phyloP scores from a whole-genome alignment of 2,113 vertebrate genomes.

The Cyanoramphus novaezelandiae region DNA sequence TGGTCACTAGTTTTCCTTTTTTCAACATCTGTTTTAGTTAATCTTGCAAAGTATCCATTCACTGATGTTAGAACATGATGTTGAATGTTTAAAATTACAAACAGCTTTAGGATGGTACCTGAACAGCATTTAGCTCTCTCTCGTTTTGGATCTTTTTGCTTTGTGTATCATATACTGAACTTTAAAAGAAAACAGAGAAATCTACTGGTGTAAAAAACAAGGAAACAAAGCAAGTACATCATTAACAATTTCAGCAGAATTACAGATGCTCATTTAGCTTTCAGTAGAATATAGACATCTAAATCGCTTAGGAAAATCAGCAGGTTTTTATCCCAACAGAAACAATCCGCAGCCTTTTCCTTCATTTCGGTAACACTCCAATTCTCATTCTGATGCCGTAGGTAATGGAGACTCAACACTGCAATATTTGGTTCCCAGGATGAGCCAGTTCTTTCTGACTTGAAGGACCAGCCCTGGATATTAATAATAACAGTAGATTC shows the following conservation, averaged over 20 bases:
- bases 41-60: neutral
- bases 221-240: neutral
- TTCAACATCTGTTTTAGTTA: conserved; percentile 31
- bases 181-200: neutral
- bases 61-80: neutral
- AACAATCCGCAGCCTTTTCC: neutral
- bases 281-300: neutral
- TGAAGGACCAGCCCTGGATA: neutral
- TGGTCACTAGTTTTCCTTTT: conserved; percentile 4
- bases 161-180: neutral
- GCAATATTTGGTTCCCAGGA: neutral
- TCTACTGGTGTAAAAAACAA: neutral
- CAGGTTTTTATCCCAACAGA: neutral
- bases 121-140: neutral
- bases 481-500: neutral
- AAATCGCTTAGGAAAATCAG: neutral
- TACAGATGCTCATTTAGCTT: neutral
- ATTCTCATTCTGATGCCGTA: neutral
- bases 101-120: neutral
- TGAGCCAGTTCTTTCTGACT: neutral
- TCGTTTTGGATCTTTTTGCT: neutral
- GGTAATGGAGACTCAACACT: neutral
- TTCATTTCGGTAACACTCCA: neutral
- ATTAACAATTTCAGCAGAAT: neutral
- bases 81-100: neutral